Conservation (phyloP, 1,140 invertebrate species). For the Drosophila trapezifrons region DNA sequence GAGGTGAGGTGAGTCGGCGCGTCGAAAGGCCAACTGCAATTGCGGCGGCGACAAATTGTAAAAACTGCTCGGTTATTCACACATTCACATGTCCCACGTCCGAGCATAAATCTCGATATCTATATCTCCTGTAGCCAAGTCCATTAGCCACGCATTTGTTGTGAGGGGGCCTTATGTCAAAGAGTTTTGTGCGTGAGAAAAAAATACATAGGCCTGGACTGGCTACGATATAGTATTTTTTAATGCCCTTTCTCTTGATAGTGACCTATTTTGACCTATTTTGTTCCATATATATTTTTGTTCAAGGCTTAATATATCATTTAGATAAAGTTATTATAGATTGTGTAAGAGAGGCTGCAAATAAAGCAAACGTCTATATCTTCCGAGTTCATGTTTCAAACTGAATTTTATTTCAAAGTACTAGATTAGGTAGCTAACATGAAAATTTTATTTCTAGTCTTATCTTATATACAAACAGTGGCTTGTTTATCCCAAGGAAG, state of each 20-base stretch:
- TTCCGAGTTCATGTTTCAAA: no score
- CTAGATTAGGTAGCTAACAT: no score
- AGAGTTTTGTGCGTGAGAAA: conserved; percentile 44
- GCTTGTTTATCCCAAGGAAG: no score
- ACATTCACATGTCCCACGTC: conserved; percentile 22
- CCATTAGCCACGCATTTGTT: conserved; percentile 60
- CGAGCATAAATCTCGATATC: conserved; percentile 44
- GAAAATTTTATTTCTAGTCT: no score
- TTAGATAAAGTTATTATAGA: not conserved
- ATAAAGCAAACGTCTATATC: no score
- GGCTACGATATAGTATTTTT: not conserved
- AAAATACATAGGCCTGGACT: not conserved
- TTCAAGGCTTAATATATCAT: no score
- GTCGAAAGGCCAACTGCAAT: conserved; percentile 19
- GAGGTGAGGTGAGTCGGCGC: conserved; percentile 13
- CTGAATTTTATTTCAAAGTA: no score
- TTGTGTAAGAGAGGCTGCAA: no score
- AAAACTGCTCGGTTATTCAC: conserved; percentile 33
- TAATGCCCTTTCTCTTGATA: not conserved
- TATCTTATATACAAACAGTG: no score
- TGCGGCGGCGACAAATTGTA: conserved; percentile 50
- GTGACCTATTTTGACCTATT: no score
- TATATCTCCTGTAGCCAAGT: conserved; percentile 41
- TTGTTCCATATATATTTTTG: no score
- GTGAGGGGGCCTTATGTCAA: conserved; percentile 45